Evolutionary conservation across 2,113 vertebrate genomes (phyloP), one percentile per base, ranked within the genome.

Genomic region (Pseudorhombus dupliciocellatus): DNA sequence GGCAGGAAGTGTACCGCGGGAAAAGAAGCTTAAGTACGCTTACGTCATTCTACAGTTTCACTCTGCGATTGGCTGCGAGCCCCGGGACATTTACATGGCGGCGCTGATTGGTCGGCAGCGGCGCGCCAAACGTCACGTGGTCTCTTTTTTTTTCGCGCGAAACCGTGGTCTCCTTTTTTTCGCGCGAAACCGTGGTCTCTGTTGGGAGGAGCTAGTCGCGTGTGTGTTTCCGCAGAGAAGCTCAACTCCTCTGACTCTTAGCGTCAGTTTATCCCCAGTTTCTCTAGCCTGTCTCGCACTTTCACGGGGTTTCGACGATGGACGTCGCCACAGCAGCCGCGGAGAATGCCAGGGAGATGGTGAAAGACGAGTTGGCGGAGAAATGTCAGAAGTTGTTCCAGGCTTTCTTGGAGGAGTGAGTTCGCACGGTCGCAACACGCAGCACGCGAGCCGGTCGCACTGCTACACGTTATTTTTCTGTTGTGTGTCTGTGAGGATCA

Each of bases 331-430:
- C 93, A 67, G 85, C 92, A 6, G 79, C 82, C 25, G 84, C 87
- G 10, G 94, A 93, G 65, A 92, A 86, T 5, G 87, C 87, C n/a
- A 94, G 94, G 3, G 91, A 92, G 69, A 92, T 88, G 62, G 88
- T 97, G 58, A 98, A 96, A 20, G 98, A 99, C 80, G 97, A 99
- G 65, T 91, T 99, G 91, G 95, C 97, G 0, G 98, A 98, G 80
- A 99, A 99, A 83, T 99, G 98, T 67, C 98, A 99, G 91, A 99
- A 99, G 82, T 91, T 99, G 24, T 98, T 99, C 86, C 95, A 97
- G 90, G 96, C 96, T 78, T 99, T 99, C 84, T 80, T 99, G n/a
- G 98, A 99, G 69, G 96, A 98, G 98, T 99, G 87, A 98, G 98
- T 96, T 18, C 42, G 44, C 15, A 16, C 40, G 70, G 26, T 31